A percentile compares a stretch with the other conserved stretches of the same genome.
These are phyloP conservation scores for Lepidurus apus DNA, from an alignment of 1,140 invertebrate genomes.

Conservation along the genomic window DNA sequence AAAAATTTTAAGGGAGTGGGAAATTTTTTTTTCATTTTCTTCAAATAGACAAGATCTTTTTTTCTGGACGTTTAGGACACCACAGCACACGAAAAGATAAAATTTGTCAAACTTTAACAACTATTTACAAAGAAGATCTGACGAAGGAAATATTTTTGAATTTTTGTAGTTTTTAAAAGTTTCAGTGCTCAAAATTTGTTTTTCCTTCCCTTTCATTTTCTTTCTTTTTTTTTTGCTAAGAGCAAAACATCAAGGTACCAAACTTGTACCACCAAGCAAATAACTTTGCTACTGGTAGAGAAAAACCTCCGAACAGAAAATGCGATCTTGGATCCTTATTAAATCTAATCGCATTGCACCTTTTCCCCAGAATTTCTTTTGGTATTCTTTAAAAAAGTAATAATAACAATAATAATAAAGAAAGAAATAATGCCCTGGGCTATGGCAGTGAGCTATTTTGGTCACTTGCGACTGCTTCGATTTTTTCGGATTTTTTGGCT, in stretches of 20 bases:
- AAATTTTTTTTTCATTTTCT: neutral
- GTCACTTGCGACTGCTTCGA: neutral
- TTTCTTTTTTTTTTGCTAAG: too few relatives aligned
- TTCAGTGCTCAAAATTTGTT: neutral
- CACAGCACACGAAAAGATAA: conserved; percentile 21
- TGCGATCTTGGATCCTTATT: neutral
- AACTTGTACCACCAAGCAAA: neutral
- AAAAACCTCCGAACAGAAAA: neutral
- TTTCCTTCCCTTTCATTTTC: neutral
- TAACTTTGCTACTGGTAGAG: neutral
- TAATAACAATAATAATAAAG: neutral
- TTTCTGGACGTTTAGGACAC: neutral
- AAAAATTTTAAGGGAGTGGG: neutral
- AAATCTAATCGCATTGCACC: neutral
- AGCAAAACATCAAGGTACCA: neutral
- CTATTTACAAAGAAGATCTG: conserved; percentile 14
- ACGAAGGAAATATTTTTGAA: neutral
- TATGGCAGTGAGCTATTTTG: conserved; percentile 16
- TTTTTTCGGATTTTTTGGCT: neutral
- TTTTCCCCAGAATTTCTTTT: neutral
- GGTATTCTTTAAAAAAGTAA: neutral
- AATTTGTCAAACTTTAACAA: conserved; percentile 13
- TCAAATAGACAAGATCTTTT: neutral
- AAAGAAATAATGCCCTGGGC: neutral
- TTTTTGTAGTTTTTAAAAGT: neutral